Base-by-base conservation (phyloP, 1,140 invertebrate genomes). In the Theocolax elegans region DNA sequence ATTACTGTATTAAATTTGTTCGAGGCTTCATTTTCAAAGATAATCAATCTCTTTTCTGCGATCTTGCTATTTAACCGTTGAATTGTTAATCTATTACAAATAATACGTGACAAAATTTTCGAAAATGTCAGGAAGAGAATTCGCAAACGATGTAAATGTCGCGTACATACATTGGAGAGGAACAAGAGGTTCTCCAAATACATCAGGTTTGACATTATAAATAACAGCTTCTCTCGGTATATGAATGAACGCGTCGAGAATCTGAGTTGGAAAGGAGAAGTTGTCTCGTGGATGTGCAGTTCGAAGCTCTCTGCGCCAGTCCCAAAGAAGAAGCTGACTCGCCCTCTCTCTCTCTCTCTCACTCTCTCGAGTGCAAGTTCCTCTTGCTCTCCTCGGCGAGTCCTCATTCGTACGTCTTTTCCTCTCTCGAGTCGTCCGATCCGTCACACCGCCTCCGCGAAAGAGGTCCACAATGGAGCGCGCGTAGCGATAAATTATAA, bases 401-500 rank as follows among this genome's bases (percentile, higher is more conserved):
- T n/a, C n/a, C 10, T 25, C n/a, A 1, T n/a, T 25, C 42, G 29
- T 7, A 69, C 9, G n/a, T 75, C 76, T 77, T 76, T 78, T 69
- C 72, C 76, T 78, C 62, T 78, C 62, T 74, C n/a, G n/a, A n/a
- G n/a, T n/a, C n/a, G n/a, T n/a, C 67, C 74, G 82, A 83, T 85
- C 79, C 79, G 81, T 83, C 79, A 83, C 79, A 80, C 77, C 81
- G 83, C 81, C 81, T 79, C 81, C 78, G 76, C 81, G 76, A 76
- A 79, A 79, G 77, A 79, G 76, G 74, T 62, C 58, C 70, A 82
- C 81, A 81, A 85, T 83, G 74, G 78, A 77, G 77, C 75, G 77
- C 76, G 75, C 74, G 53, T n/a, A n/a, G 77, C 80, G 77, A 85
- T 85, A 85, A 85, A 85, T 85, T 85, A 85, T 79, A 83, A 84